Evolutionary conservation across 2,113 vertebrate species (phyloP).

Genomic region (Dasyurus viverrinus): DNA sequence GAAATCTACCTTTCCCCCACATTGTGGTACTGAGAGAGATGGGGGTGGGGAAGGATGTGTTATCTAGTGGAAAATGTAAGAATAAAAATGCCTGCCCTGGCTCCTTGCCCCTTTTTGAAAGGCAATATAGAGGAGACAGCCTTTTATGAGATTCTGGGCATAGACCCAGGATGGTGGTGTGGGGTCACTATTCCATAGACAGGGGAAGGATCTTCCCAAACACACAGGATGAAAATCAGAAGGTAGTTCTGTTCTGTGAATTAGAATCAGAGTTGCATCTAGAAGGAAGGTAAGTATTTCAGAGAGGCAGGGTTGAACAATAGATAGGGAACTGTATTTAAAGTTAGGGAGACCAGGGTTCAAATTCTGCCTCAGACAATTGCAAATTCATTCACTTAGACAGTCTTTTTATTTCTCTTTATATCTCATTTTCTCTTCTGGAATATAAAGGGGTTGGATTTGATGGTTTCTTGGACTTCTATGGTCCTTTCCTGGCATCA

Average conservation of each 20-base stretch:
- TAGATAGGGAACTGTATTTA: background rate
- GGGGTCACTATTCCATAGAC: background rate
- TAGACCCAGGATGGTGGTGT: background rate
- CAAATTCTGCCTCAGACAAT: background rate
- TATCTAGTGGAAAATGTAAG: slow-evolving; percentile 8
- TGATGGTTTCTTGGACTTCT: background rate
- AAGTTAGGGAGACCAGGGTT: background rate
- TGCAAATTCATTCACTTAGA: background rate
- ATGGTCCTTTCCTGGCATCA: background rate
- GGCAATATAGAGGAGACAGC: background rate
- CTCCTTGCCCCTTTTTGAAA: background rate
- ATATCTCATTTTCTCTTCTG: background rate
- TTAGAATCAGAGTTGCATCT: background rate
- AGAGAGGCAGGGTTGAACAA: background rate
- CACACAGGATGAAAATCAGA: background rate
- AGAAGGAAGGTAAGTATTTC: background rate
- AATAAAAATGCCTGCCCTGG: background rate
- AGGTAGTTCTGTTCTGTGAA: background rate
- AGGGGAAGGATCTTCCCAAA: background rate
- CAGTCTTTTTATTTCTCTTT: background rate
- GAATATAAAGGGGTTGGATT: background rate
- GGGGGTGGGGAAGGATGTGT: background rate
- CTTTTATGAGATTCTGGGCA: background rate
- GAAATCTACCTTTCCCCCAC: background rate
- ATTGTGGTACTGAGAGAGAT: background rate